phyloP scores from a whole-genome alignment of 2,797 vertebrate genomes.

The Micropoecilia bifurca region DNA sequence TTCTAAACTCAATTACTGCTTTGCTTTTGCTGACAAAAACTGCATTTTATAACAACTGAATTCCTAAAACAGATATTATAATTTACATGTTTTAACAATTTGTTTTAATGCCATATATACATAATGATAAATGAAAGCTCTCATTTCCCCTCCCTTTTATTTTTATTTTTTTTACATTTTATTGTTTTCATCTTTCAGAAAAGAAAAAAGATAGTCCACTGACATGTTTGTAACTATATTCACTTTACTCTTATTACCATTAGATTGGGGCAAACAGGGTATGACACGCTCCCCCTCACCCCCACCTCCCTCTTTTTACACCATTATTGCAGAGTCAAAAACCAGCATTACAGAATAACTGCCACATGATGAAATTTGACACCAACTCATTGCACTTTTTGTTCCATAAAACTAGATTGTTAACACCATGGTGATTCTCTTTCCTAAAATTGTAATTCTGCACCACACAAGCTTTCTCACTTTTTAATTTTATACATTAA shows the following conservation, averaged over 20 bases:
- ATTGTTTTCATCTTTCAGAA: neutral
- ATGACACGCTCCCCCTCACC: no score
- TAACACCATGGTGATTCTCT: neutral
- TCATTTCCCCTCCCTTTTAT: neutral
- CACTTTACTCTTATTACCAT: neutral
- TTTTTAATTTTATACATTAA: no score
- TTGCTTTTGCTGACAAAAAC: neutral
- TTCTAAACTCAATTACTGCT: no score
- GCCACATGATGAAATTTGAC: neutral
- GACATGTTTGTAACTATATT: neutral
- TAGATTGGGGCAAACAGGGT: neutral
- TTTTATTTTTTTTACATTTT: no score
- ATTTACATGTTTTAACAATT: neutral
- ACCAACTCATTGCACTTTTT: neutral
- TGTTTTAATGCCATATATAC: neutral
- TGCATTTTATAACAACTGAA: neutral
- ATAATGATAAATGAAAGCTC: no score
- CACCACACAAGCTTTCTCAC: neutral
- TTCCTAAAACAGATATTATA: neutral
- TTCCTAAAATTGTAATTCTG: neutral
- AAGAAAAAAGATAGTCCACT: neutral
- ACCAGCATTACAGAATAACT: neutral
- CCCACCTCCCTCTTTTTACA: neutral
- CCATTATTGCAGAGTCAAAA: neutral
- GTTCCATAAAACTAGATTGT: neutral